Evolutionary conservation across 1,140 invertebrate genomes (phyloP), one percentile per base, ranked within the genome.

Genomic region (Temnothorax nylanderi): DNA sequence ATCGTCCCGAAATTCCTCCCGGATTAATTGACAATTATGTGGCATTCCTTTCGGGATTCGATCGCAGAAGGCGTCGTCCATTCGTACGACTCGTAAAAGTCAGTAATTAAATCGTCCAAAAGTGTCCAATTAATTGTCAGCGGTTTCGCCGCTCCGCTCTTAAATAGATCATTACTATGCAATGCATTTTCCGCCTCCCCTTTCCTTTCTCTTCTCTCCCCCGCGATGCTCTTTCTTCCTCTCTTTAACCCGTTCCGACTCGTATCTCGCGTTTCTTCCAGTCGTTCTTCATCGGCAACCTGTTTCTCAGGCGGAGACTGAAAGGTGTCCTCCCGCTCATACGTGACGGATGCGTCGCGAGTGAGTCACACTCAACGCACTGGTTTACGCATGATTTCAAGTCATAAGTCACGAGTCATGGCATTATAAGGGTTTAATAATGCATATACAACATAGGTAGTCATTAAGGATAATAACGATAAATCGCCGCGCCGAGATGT

Each of bases 31-130:
- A 54, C 41, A 51, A 81, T 71, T 56, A 69, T 16, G 5, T 10
- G 16, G 10, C 21, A 51, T 74, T 78, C 13, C 37, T 54, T 32
- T 78, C 44, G 54, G 41, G 11, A 44, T 44, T 34, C 37, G 54
- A 21, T 49, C 71, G 44, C 81, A 56, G 37, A 62, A 62, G 71
- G 81, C 81, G 81, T 76, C 34, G 71, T 44, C 13, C n/a, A 37
- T 87, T 60, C 64, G 37, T 26, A 74, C 6, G 26, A 11, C 54
- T 85, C 54, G 56, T 85, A 85, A 88, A 77, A 54, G 32, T 69
- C 32, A 34, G 34, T 78, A 88, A 88, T 88, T 85, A 88, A 78
- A 88, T 71, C 49, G 65, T 56, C 67, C 54, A 60, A 88, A 87
- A 78, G 41, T 86, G 74, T 67, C 64, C 16, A 75, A 69, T 88